These are phyloP conservation scores for Acleris cristana DNA, from an alignment of 2,888 invertebrate genomes.

Conservation along the genomic window DNA sequence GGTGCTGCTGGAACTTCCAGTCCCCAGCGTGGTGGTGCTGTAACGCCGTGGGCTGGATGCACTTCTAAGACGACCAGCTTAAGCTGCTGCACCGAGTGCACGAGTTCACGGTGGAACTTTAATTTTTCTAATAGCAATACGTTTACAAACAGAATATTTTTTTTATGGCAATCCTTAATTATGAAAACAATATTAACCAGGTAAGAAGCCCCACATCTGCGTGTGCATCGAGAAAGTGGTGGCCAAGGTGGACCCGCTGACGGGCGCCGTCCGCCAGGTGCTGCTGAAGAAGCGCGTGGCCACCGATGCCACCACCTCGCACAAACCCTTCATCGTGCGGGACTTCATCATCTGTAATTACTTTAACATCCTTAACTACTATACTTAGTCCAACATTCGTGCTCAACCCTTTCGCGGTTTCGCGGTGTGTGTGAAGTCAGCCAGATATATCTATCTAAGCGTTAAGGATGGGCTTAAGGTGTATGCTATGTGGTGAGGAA, in stretches of 20 bases:
- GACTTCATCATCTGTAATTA: conserved; percentile 84
- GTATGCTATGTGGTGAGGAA: too few species aligned
- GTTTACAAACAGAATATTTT: too few species aligned
- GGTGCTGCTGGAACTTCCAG: too few species aligned
- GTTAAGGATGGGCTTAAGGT: too few species aligned
- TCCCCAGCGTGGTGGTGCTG: too few species aligned
- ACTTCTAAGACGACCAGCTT: conserved; percentile 84
- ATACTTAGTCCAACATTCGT: too few species aligned
- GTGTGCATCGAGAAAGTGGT: conserved; percentile 69
- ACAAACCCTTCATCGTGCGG: conserved; percentile 76
- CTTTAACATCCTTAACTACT: too few species aligned
- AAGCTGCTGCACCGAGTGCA: conserved; percentile 84
- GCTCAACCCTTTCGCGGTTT: too few species aligned
- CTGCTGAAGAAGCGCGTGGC: conserved; percentile 68
- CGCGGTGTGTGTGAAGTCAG: too few species aligned
- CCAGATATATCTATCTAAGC: too few species aligned
- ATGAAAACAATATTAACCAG: conserved; percentile 44
- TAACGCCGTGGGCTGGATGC: conserved; percentile 79
- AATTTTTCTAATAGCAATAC: too few species aligned
- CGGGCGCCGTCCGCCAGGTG: conserved; percentile 58
- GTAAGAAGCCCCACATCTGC: conserved; percentile 56
- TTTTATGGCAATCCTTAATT: too few species aligned
- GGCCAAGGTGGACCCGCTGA: conserved; percentile 53
- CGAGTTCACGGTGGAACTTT: conserved; percentile 72
- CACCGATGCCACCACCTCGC: conserved; percentile 74